Base-by-base conservation (phyloP, 2,113 vertebrate genomes). In the Brachypteracias leptosomus region DNA sequence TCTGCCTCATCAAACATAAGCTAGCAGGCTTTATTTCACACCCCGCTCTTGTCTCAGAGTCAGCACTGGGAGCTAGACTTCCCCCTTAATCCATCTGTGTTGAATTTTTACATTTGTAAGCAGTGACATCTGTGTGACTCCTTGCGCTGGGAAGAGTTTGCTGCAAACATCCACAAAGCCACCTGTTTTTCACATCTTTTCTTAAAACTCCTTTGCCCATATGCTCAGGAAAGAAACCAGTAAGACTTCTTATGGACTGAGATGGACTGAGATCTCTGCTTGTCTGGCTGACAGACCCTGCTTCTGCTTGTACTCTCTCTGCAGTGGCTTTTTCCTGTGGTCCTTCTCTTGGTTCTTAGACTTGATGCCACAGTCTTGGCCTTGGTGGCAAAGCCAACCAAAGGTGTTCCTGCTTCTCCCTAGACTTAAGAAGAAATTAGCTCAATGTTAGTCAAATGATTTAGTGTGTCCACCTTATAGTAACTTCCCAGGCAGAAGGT, bases 91-190 rank as follows among this genome's bases (percentile, higher is more conserved):
- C 35, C 55, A 63, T 74, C 51, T 77, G 79, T 66, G 54, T 70
- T 62, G 38, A 66, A 68, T 70, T 76, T 82, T 90, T 94, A 73
- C 25, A 46, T 83, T 74, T 42, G n/a, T 59, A 88, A 83, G 55
- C 33, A 94, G 42, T 17, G 59, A 47, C 51, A 46, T 57, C 29
- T 66, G 51, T 49, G 20, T 26, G 31, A 76, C 29, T 86, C 12
- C 47, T 80, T 4, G 2, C 0, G 0, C 18, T 66, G 65, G n/a
- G 51, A 84, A 84, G 38, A 63, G 13, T 63, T 77, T 86, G 5
- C 29, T 81, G 29, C 51, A 90, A 93, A 86, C 29, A 83, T 83
- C 42, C 47, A 77, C 33, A 28, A 79, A 66, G 33, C n/a, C 68
- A 77, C 14, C 16, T 59, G 15, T 3, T 86, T 86, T 86, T 63